These are phyloP conservation scores for Eriosoma lanigerum DNA, from an alignment of 1,140 invertebrate genomes.

Conservation along the genomic window DNA sequence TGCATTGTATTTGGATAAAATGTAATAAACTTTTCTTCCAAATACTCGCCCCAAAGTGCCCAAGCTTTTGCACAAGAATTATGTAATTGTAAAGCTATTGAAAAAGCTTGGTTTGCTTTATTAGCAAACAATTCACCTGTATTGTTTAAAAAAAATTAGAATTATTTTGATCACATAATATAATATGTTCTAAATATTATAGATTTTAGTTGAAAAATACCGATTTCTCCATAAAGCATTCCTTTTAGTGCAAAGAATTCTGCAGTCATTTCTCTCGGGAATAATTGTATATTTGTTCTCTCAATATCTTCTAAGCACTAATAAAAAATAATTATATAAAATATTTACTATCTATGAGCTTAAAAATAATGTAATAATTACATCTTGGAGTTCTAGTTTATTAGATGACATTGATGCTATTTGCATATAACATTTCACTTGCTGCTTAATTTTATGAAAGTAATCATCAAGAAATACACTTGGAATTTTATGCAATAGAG, in stretches of 20 bases:
- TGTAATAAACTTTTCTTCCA: constrained; percentile 77
- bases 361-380: constrained; percentile 54
- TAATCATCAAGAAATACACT: constrained; percentile 95
- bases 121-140: constrained; percentile 82
- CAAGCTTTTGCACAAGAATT: constrained; percentile 92
- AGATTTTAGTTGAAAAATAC: constrained; percentile 55
- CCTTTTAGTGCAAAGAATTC: constrained; percentile 96
- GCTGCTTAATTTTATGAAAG: constrained; percentile 93
- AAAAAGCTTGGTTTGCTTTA: constrained; percentile 95
- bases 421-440: constrained; percentile 95
- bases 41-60: constrained; percentile 95
- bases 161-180: not conserved
- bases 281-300: constrained; percentile 91
- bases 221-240: constrained; percentile 79
- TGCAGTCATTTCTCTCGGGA: constrained; percentile 94
- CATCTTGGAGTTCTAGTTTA: constrained; percentile 87
- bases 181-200: not conserved
- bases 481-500: constrained; percentile 91
- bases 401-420: constrained; percentile 79
- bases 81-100: constrained; percentile 88
- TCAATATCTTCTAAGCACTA: constrained; percentile 91
- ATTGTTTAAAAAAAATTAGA: not conserved
- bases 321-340: constrained; percentile 41
- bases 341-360: not conserved
- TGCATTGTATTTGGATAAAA: constrained; percentile 71